These are phyloP conservation scores for Scaptodrosophila latifasciaeformis DNA, from an alignment of 2,888 invertebrate genomes.

Conservation along the genomic window DNA sequence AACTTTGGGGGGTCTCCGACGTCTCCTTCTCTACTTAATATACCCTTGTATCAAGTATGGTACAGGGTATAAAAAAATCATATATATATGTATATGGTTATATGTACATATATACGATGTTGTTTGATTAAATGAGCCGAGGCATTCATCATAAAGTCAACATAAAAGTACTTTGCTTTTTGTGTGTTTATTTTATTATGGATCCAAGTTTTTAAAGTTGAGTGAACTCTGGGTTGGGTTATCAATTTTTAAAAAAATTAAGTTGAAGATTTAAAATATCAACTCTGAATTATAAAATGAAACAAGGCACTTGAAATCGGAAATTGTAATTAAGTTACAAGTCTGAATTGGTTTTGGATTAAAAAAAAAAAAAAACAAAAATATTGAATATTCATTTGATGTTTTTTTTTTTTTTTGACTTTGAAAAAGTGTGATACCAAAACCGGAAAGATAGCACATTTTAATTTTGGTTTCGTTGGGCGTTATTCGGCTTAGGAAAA, in stretches of 20 bases:
- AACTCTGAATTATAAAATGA: background rate
- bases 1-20: too few relatives aligned
- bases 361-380: constrained; percentile 23
- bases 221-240: constrained; percentile 38
- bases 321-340: constrained; percentile 49
- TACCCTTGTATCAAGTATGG: too few relatives aligned
- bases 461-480: constrained; percentile 14
- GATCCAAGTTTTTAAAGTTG: constrained; percentile 43
- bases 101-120: too few relatives aligned
- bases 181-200: constrained; percentile 20
- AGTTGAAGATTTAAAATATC: background rate
- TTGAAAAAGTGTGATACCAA: constrained; percentile 41
- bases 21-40: too few relatives aligned
- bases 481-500: constrained; percentile 26
- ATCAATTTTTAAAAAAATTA: background rate
- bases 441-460: constrained; percentile 49
- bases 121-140: constrained; percentile 54
- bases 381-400: constrained; percentile 47
- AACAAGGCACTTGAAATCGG: constrained; percentile 33
- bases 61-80: too few relatives aligned
- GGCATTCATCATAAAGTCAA: constrained; percentile 53
- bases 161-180: constrained; percentile 10
- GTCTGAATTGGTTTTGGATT: constrained; percentile 37
- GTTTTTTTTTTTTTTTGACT: constrained; percentile 30
- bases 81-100: too few relatives aligned